Conservation (phyloP, 2,797 vertebrate species). For the Aythya fuligula region DNA sequence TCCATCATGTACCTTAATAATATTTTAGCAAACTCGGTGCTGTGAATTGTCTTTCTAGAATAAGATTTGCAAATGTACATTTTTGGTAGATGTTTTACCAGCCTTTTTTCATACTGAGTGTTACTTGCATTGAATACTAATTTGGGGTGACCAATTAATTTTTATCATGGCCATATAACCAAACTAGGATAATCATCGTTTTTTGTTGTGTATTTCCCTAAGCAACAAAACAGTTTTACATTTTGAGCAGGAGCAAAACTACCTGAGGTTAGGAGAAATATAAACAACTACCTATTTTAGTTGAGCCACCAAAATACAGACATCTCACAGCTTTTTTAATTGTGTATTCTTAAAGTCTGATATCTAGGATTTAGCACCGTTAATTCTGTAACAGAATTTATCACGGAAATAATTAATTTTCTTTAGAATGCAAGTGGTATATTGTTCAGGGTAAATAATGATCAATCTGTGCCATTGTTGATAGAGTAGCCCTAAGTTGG, state of each 20-base stretch:
- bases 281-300: neutral
- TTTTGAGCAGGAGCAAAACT: slow-evolving; percentile 32
- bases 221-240: neutral
- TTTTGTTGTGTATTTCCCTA: slow-evolving; percentile 33
- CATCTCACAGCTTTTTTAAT: slow-evolving; percentile 17
- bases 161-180: neutral
- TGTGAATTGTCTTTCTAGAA: neutral
- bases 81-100: neutral
- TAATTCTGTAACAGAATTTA: slow-evolving; percentile 19
- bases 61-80: neutral
- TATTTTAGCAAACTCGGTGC: neutral
- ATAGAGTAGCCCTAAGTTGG: neutral
- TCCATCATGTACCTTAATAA: neutral
- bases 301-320: slow-evolving; percentile 6
- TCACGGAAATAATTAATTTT: slow-evolving; percentile 3
- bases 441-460: slow-evolving; percentile 14
- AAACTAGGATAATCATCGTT: neutral
- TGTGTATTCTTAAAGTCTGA: neutral
- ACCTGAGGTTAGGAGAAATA: slow-evolving; percentile 2
- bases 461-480: neutral
- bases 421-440: neutral
- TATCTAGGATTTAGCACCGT: neutral
- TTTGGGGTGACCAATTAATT: slow-evolving; percentile 18
- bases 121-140: neutral
- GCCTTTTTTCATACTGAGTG: neutral